phyloP scores from a whole-genome alignment of 2,888 invertebrate species.

The Pilophorus perplexus region DNA sequence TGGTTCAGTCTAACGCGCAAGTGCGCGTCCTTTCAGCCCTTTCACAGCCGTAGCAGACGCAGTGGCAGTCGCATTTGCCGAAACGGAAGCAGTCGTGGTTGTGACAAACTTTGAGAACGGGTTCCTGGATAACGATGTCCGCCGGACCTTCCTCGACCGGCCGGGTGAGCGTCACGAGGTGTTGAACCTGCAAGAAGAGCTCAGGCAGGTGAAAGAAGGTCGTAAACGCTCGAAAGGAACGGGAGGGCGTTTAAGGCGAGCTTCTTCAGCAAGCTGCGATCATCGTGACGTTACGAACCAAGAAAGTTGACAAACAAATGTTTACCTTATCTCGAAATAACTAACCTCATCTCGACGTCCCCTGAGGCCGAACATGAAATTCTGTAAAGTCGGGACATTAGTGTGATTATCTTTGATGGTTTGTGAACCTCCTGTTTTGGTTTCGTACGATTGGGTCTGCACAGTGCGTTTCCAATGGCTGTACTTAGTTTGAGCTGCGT shows the following conservation, averaged over 20 bases:
- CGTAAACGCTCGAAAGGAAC: not conserved
- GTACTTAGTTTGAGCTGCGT: constrained; percentile 9
- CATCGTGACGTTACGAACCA: too few species aligned
- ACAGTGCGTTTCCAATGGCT: constrained; percentile 13
- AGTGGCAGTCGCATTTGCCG: constrained; percentile 13
- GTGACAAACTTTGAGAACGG: not conserved
- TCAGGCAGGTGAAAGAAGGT: not conserved
- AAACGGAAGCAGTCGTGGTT: not conserved
- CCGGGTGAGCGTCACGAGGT: constrained; percentile 15
- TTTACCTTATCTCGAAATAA: not conserved
- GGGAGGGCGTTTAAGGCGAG: not conserved
- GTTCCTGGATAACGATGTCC: not conserved
- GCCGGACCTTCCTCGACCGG: constrained; percentile 28
- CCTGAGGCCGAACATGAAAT: constrained; percentile 32
- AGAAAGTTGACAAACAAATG: too few species aligned
- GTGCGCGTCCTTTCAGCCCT: not conserved
- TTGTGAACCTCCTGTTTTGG: not conserved
- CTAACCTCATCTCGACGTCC: constrained; percentile 19
- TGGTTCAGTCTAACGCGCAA: too few species aligned
- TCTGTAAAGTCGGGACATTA: constrained; percentile 25
- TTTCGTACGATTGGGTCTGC: constrained; percentile 1
- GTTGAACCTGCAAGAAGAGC: not conserved
- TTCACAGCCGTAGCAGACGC: constrained; percentile 16
- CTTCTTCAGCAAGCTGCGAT: too few species aligned
- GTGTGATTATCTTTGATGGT: constrained; percentile 30